A percentile compares a stretch with the other conserved stretches of the same genome.
Evolutionary conservation across 2,797 vertebrate genomes (phyloP).

Genomic region (Characodon lateralis): DNA sequence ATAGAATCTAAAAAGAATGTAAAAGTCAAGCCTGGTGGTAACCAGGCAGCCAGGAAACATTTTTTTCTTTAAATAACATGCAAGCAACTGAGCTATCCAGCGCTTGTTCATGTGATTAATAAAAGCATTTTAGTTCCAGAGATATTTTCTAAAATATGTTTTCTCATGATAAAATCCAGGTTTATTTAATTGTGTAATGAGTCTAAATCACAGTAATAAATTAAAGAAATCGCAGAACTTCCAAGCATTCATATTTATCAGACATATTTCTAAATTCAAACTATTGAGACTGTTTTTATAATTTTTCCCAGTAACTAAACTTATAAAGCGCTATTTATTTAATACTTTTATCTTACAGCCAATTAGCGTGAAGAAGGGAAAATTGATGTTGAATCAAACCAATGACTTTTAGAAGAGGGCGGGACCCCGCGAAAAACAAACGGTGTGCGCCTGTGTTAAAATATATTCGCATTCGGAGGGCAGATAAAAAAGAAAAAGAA

Average conservation of each 20-base stretch:
- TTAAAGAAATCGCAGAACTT: background rate
- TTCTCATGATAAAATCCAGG: background rate
- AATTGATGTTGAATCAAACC: background rate
- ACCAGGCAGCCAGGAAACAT: no score
- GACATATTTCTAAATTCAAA: background rate
- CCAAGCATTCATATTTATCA: background rate
- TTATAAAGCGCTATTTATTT: background rate
- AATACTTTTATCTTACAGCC: constrained; percentile 18
- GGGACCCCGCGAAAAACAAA: constrained; percentile 63
- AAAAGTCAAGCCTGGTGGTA: no score
- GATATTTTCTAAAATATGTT: background rate
- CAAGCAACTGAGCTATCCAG: background rate
- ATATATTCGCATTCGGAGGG: constrained; percentile 3
- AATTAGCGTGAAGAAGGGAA: constrained; percentile 30
- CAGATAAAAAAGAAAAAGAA: background rate
- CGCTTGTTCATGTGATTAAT: background rate
- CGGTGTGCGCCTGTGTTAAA: background rate
- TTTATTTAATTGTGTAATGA: background rate
- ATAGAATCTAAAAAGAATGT: no score
- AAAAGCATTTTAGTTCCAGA: background rate
- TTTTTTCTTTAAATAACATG: no score
- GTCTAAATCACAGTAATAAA: background rate
- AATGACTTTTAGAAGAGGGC: constrained; percentile 36
- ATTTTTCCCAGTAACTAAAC: background rate
- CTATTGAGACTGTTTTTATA: background rate